Conservation (phyloP, 2,113 vertebrate genomes). For the Dolichallabes microphthalmus region DNA sequence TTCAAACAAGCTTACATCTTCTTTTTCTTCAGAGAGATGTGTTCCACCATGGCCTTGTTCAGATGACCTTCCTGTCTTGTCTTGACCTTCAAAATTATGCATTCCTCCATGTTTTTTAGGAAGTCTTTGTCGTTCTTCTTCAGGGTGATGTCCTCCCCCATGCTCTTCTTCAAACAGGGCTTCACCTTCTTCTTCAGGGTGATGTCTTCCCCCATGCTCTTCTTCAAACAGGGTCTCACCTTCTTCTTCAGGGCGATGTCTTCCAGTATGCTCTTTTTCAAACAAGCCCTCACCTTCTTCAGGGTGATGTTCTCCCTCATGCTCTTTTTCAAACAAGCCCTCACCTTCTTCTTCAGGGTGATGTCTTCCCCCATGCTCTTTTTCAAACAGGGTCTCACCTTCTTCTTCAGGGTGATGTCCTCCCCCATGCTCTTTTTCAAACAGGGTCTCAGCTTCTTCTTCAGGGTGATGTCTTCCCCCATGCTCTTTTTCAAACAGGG, state of each 20-base stretch:
- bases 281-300: neutral
- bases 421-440: neutral
- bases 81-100: neutral
- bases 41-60: conserved; percentile 21
- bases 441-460: conserved; percentile 5
- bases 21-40: conserved; percentile 15
- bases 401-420: conserved; percentile 13
- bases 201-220: neutral
- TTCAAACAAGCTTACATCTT: conserved; percentile 15
- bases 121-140: neutral
- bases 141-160: conserved; percentile 18
- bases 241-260: neutral
- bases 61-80: neutral
- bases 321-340: conserved; percentile 26
- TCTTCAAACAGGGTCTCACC: conserved; percentile 28
- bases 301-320: neutral
- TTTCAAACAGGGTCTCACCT: conserved; percentile 4
- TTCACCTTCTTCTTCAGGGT: neutral
- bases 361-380: neutral
- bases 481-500: neutral
- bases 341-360: conserved; percentile 5
- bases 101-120: neutral
- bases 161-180: neutral
- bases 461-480: conserved; percentile 17
- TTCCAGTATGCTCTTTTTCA: neutral